These are phyloP conservation scores for Fragariocoptes setiger DNA, from an alignment of 1,140 invertebrate species.

Conservation along the genomic window DNA sequence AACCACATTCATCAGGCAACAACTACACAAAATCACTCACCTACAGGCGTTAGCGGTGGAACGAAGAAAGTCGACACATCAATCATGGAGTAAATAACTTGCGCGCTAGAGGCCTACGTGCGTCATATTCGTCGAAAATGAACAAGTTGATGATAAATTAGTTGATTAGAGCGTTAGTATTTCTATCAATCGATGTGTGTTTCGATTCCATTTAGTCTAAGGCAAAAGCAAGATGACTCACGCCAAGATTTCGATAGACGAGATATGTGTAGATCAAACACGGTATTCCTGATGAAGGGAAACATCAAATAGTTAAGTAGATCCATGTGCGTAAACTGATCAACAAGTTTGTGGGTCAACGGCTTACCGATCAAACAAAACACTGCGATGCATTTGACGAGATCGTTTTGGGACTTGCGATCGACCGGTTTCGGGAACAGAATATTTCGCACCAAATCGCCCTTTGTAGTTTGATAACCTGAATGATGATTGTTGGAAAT, in stretches of 20 bases:
- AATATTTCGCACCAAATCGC: constrained; percentile 26
- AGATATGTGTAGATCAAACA: constrained; percentile 12
- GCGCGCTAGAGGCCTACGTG: constrained; percentile 12
- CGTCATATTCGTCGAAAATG: neutral
- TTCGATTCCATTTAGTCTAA: constrained; percentile 1
- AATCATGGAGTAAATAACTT: constrained; percentile 15
- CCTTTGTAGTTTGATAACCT: constrained; percentile 27
- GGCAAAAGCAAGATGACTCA: constrained; percentile 6
- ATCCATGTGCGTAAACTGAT: neutral
- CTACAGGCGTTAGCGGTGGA: constrained; percentile 17
- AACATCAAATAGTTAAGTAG: constrained; percentile 11
- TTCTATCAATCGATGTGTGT: constrained; percentile 1
- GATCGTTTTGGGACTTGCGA: constrained; percentile 25
- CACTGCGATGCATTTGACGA: constrained; percentile 21
- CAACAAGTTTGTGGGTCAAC: too few species aligned
- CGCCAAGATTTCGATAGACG: constrained; percentile 10
- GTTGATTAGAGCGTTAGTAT: neutral
- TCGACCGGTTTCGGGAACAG: constrained; percentile 25
- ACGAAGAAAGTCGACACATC: constrained; percentile 18
- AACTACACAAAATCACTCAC: too few species aligned
- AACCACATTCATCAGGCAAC: too few species aligned
- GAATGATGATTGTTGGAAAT: neutral
- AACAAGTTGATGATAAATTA: neutral
- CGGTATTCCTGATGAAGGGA: constrained; percentile 14
- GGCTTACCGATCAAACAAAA: constrained; percentile 11